Evolutionary conservation across 1,140 invertebrate species (phyloP), one percentile per base, ranked within the genome.

Genomic region (Sminthurinus signatus): DNA sequence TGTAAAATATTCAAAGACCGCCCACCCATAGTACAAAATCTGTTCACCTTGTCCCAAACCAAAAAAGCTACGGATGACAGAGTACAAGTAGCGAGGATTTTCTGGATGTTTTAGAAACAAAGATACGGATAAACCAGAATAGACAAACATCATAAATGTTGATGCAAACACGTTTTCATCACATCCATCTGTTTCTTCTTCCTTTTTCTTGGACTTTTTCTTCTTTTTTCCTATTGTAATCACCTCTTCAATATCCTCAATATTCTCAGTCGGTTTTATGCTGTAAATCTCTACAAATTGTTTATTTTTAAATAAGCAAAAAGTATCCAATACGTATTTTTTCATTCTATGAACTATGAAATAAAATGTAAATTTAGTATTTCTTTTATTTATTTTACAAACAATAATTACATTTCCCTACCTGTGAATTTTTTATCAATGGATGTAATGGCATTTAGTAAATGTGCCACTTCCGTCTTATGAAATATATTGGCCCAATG

Each of bases 91-190:
- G 3, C 54, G 54, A 15, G 29, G 19, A 19, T 39, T 19, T 10
- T 39, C 10, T 23, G 54, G 54, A 14, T 32, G 2, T 23, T 56
- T 56, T 14, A 32, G 19, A 27, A 56, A 56, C 54, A 56, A 12
- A 12, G 28, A 36, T 17, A 56, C 23, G 29, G 29, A 12, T 31
- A 56, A 12, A 10, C 10, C 29, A 8, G 54, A 3, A 39, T 56
- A 56, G 23, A 56, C 29, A 25, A 56, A 56, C 54, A 56, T 56
- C 54, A 56, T 56, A 31, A 12, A 56, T 3, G 31, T 31, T 10
- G 54, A 56, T 4, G 21, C 4, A 25, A 56, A 56, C 5, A 56
- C 39, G 31, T 56, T 56, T 8, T 25, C 36, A 23, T 56, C 54
- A 42, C 29, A 39, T 10, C 54, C 54, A 42, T 56, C 54, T 19